phyloP scores from a whole-genome alignment of 2,113 vertebrate species.

The Oryzias melastigma region DNA sequence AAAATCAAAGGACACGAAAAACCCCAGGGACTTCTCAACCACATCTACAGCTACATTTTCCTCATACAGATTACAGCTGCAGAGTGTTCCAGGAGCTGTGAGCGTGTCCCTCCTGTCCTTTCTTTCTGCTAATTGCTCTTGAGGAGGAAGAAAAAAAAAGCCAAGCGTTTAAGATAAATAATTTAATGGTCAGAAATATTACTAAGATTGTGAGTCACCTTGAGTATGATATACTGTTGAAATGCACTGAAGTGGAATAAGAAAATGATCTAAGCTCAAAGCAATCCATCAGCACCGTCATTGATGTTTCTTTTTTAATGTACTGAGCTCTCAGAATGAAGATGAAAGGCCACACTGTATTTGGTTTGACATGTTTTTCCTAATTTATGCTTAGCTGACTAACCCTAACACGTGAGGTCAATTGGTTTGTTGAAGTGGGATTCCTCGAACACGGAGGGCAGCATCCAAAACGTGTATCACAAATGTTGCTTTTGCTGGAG shows the following conservation, averaged over 20 bases:
- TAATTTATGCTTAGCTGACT: too few relatives aligned
- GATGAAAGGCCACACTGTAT: too few relatives aligned
- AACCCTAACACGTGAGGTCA: too few relatives aligned
- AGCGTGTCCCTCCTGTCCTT: background rate
- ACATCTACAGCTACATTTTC: background rate
- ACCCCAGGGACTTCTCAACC: slow-evolving; percentile 2
- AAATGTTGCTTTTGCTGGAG: too few relatives aligned
- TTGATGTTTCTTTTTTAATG: too few relatives aligned
- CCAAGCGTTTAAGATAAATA: background rate
- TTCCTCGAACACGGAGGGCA: too few relatives aligned
- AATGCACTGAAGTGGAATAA: background rate
- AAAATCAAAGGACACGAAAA: slow-evolving; percentile 7
- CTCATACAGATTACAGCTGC: background rate
- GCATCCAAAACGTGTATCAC: too few relatives aligned
- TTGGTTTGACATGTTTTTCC: too few relatives aligned
- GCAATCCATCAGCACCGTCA: background rate
- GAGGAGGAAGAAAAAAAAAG: background rate
- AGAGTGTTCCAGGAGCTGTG: background rate
- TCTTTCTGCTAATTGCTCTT: slow-evolving; percentile 1
- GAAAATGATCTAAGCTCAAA: background rate
- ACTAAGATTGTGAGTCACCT: background rate
- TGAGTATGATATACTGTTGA: background rate
- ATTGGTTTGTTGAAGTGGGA: too few relatives aligned
- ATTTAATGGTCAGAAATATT: background rate
- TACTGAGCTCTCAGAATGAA: too few relatives aligned